phyloP scores from a whole-genome alignment of 1,140 invertebrate species.

The Drosophila cardini region DNA sequence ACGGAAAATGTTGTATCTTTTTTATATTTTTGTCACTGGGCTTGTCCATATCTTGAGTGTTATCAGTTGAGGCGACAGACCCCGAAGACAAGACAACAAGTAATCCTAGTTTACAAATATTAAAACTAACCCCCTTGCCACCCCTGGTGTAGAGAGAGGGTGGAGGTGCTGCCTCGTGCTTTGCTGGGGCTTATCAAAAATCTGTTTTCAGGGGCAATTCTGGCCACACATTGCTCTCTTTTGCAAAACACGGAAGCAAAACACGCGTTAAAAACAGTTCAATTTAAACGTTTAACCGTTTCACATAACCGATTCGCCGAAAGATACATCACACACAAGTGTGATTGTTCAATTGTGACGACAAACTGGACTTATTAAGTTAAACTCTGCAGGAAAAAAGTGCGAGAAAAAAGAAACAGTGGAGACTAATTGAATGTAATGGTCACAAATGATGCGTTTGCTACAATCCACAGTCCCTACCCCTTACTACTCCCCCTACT shows the following conservation, averaged over 20 bases:
- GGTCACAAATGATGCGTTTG: conserved; percentile 76
- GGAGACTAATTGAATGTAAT: conserved; percentile 80
- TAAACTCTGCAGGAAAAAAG: conserved; percentile 37
- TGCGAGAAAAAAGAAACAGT: conserved; percentile 74
- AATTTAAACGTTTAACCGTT: conserved; percentile 42
- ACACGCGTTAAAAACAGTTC: conserved; percentile 18
- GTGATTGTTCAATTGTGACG: conserved; percentile 16
- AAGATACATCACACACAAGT: conserved; percentile 1
- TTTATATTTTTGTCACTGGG: conserved; percentile 18
- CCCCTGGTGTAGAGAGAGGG: neutral
- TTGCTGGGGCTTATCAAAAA: conserved; percentile 47
- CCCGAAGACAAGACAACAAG: conserved; percentile 60
- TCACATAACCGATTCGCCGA: conserved; percentile 13
- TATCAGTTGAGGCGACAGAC: conserved; percentile 52
- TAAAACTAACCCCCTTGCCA: neutral
- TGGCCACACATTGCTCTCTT: neutral
- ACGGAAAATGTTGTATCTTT: conserved; percentile 78
- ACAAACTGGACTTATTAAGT: conserved; percentile 60
- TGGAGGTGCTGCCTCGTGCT: neutral
- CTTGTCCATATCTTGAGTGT: conserved; percentile 68
- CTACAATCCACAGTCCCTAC: conserved; percentile 20
- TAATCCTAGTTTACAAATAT: conserved; percentile 77
- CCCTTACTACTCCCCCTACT: neutral
- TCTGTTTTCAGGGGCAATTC: conserved; percentile 36
- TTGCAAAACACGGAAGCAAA: conserved; percentile 39